phyloP scores from a whole-genome alignment of 2,888 invertebrate species.

The Cistogaster globosa region DNA sequence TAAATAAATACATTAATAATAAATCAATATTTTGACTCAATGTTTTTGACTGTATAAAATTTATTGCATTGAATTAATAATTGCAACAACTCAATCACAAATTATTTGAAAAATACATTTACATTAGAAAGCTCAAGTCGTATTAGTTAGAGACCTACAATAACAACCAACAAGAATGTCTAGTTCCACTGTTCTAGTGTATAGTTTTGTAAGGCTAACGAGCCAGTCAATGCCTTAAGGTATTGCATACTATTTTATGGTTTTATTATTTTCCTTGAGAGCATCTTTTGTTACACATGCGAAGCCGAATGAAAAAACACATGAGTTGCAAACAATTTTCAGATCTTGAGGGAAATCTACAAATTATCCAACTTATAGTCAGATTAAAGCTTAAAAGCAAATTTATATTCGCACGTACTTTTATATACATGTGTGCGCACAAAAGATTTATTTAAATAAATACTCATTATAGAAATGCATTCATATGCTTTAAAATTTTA shows the following conservation, averaged over 20 bases:
- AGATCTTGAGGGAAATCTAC: conserved; percentile 63
- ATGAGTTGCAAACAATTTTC: conserved; percentile 54
- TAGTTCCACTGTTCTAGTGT: too few relatives aligned
- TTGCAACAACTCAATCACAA: too few relatives aligned
- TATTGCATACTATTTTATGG: conserved; percentile 56
- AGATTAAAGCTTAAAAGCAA: conserved; percentile 43
- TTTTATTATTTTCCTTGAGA: conserved; percentile 46
- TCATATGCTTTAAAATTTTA: conserved; percentile 18
- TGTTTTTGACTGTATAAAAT: too few relatives aligned
- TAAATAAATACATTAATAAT: too few relatives aligned
- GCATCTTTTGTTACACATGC: conserved; percentile 10
- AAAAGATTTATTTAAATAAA: not conserved
- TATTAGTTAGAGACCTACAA: too few relatives aligned
- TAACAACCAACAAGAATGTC: too few relatives aligned
- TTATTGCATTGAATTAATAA: too few relatives aligned
- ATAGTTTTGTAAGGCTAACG: too few relatives aligned
- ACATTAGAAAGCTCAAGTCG: too few relatives aligned
- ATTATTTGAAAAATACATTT: too few relatives aligned
- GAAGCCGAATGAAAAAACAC: conserved; percentile 3
- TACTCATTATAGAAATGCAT: conserved; percentile 18
- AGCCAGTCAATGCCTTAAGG: conserved; percentile 43
- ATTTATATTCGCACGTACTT: not conserved
- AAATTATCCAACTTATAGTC: conserved; percentile 63
- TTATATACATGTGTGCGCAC: not conserved
- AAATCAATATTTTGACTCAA: too few relatives aligned